Evolutionary conservation across 92 coral and sea anemone species (phyloP), one percentile per base, ranked within the genome.

Genomic region (Actinernus sp.): DNA sequence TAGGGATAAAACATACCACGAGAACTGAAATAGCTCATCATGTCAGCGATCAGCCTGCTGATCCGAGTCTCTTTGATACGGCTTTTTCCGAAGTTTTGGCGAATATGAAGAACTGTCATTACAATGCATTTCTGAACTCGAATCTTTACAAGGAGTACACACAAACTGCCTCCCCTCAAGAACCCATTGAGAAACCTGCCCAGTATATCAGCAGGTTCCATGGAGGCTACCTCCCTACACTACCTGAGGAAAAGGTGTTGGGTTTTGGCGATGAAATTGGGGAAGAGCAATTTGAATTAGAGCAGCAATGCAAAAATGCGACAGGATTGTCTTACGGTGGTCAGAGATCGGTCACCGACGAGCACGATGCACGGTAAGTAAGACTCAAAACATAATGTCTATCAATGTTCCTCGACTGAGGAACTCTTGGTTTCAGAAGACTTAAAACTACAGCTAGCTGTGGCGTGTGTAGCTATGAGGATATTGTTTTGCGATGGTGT

Each of bases 171-270:
- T 64, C 54, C 47, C 90, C 83, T 72, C 71, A 50, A 55, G 89
- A 66, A 22, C 66, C 79, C 32, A 52, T 84, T 23, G 74, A 85
- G 67, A 80, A 71, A 45, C 81, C 77, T 39, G 63, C 48, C 31
- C 61, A 72, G 22, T 85, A 79, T 52, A 74, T 61, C 30, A 71
- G 81, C 52, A 69, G 90, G 46, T 90, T 81, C 73, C 84, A 74
- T 27, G 74, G 83, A 28, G 79, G 91, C 26, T 89, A 86, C 70
- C 71, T 95, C 33, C 95, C 97, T 48, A 75, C 99, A 20, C 79
- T 95, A 39, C 99, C 91, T 11, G 99, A 95, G 71, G 99, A 95
- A 60, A 91, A 91, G 68, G 95, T 91, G 37, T 73, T 87, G 52
- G 97, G 97, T 63, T 90, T 90, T 47, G 71, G 76, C 12, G 92